phyloP scores from a whole-genome alignment of 2,797 vertebrate genomes.

The Sciurus carolinensis region DNA sequence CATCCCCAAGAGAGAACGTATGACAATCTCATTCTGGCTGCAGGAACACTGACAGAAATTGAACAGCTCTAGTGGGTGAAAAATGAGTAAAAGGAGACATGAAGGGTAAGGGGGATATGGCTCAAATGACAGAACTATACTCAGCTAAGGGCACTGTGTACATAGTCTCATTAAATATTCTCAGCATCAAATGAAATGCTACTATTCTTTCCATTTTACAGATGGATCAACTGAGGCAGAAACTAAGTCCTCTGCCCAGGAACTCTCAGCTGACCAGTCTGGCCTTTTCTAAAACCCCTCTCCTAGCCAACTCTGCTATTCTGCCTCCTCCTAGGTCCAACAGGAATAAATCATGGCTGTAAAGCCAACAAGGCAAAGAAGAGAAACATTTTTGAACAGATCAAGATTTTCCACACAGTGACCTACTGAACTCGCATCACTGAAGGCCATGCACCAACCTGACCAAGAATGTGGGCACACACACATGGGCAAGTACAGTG shows the following conservation, averaged over 20 bases:
- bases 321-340: not conserved
- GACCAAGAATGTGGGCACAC: not conserved
- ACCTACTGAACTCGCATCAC: not conserved
- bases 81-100: too few relatives aligned
- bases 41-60: not conserved
- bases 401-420: not conserved
- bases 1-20: not conserved
- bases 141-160: not conserved
- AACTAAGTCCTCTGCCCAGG: not conserved
- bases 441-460: not conserved
- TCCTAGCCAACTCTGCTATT: not conserved
- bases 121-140: too few relatives aligned
- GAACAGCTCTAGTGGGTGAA: not conserved
- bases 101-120: too few relatives aligned
- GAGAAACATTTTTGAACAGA: not conserved
- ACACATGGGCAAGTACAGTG: not conserved
- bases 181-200: not conserved
- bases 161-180: not conserved
- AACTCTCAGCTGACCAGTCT: not conserved
- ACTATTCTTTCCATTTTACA: not conserved
- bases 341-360: not conserved
- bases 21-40: not conserved
- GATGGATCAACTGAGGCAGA: slow-evolving; percentile 11
- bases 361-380: too few relatives aligned
- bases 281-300: not conserved